These are phyloP conservation scores for Ruditapes philippinarum DNA, from an alignment of 1,140 invertebrate species.

Conservation along the genomic window DNA sequence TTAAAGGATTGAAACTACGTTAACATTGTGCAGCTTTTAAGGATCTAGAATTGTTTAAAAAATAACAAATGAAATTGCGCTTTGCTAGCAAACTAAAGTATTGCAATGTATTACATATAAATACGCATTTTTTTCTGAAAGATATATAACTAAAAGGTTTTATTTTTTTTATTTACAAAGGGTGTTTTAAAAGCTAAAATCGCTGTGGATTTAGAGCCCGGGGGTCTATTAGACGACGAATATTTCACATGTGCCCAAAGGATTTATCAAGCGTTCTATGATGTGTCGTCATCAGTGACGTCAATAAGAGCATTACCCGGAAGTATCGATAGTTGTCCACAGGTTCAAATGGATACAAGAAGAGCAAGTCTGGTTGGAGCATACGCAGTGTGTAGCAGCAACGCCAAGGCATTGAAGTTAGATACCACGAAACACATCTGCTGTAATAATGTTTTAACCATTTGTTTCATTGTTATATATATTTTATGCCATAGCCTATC, in stretches of 20 bases:
- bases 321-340: neutral
- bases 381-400: conserved; percentile 10
- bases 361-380: neutral
- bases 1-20: too few species aligned
- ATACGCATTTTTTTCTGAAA: too few species aligned
- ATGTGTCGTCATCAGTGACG: neutral
- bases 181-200: neutral
- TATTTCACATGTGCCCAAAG: neutral
- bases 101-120: too few species aligned
- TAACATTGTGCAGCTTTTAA: too few species aligned
- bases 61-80: too few species aligned
- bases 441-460: neutral
- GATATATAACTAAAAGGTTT: too few species aligned
- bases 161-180: neutral
- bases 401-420: neutral
- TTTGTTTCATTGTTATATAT: too few species aligned
- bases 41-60: too few species aligned
- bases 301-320: neutral
- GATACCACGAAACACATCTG: neutral
- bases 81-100: too few species aligned
- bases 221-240: neutral
- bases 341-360: neutral
- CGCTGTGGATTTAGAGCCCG: neutral
- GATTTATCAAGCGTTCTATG: neutral
- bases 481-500: too few species aligned